phyloP scores from a whole-genome alignment of 1,140 invertebrate species.

The Medauroidea extradentata region DNA sequence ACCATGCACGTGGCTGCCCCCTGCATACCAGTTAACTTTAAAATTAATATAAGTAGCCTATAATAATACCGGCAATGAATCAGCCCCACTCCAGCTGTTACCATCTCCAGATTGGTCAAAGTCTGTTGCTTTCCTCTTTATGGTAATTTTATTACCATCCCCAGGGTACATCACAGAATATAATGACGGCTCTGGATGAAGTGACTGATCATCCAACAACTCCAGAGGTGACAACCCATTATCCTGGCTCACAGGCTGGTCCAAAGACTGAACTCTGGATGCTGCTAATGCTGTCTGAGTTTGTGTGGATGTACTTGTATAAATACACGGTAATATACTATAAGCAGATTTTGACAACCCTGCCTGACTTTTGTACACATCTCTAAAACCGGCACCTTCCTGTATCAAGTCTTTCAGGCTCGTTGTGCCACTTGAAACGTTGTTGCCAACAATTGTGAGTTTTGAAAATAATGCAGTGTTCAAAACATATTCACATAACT shows the following conservation, averaged over 20 bases:
- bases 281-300: conserved; percentile 16
- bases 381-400: conserved; percentile 72
- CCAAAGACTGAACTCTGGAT: conserved; percentile 10
- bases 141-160: conserved; percentile 74
- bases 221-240: conserved; percentile 21
- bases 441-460: conserved; percentile 47
- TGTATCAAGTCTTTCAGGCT: conserved; percentile 70
- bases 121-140: conserved; percentile 68
- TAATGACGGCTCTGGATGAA: conserved; percentile 63
- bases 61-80: neutral
- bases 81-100: conserved; percentile 4
- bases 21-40: too few relatives aligned
- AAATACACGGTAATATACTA: conserved; percentile 67
- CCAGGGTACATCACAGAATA: conserved; percentile 76
- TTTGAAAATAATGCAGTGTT: conserved; percentile 63
- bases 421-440: conserved; percentile 44
- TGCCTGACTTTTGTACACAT: conserved; percentile 66
- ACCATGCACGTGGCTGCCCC: too few relatives aligned
- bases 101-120: conserved; percentile 6
- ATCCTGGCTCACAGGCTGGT: neutral
- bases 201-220: conserved; percentile 50
- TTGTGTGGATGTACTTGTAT: conserved; percentile 64
- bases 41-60: too few relatives aligned
- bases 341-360: conserved; percentile 65
- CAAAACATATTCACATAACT: conserved; percentile 76